phyloP scores from a whole-genome alignment of 2,113 vertebrate genomes.

The Isurus oxyrinchus region DNA sequence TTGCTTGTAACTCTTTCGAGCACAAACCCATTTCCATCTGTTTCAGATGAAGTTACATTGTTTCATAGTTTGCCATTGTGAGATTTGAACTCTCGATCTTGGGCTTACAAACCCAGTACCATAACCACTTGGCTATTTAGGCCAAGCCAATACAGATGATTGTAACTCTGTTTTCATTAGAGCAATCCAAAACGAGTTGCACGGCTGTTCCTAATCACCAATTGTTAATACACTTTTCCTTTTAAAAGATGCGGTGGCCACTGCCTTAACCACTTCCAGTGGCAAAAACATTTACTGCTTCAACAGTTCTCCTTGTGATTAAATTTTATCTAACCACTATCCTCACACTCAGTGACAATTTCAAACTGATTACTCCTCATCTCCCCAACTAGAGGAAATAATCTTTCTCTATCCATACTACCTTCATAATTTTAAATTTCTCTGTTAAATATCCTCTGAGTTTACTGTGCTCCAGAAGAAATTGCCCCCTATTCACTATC shows the following conservation, averaged over 20 bases:
- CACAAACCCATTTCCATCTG: too few relatives aligned
- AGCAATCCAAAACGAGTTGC: background rate
- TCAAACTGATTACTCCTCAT: background rate
- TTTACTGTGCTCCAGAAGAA: background rate
- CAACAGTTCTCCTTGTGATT: background rate
- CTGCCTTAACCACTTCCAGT: background rate
- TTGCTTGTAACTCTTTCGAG: too few relatives aligned
- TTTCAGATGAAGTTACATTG: too few relatives aligned
- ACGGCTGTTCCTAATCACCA: background rate
- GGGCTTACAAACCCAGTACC: too few relatives aligned
- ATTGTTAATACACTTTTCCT: background rate
- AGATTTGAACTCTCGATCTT: too few relatives aligned
- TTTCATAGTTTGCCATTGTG: too few relatives aligned
- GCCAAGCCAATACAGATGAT: too few relatives aligned
- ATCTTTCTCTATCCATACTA: background rate
- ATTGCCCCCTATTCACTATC: background rate
- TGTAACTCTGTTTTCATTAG: background rate
- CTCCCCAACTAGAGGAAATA: background rate
- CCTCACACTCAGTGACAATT: background rate
- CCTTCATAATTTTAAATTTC: background rate
- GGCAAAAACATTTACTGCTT: background rate
- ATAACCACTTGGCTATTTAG: too few relatives aligned
- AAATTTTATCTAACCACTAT: background rate
- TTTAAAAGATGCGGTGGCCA: background rate
- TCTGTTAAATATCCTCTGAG: too few relatives aligned